phyloP scores from a whole-genome alignment of 2,113 vertebrate genomes.

The Tupaia tana region DNA sequence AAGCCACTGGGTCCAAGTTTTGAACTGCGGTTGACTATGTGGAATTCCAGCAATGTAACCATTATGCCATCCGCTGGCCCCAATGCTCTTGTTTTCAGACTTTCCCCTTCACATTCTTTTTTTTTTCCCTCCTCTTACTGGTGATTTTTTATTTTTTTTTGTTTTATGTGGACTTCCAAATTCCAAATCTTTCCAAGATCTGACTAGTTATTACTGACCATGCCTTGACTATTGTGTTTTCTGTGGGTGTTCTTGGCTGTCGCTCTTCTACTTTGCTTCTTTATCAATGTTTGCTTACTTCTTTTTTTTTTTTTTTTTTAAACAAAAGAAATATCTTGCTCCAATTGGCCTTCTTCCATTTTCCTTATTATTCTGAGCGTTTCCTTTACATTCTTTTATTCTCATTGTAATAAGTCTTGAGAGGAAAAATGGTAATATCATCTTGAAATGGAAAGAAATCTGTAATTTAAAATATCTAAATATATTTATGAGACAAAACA shows the following conservation, averaged over 20 bases:
- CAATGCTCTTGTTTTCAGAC: too few relatives aligned
- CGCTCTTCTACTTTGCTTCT: neutral
- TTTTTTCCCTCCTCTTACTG: too few relatives aligned
- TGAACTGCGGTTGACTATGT: too few relatives aligned
- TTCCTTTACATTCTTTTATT: neutral
- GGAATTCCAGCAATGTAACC: too few relatives aligned
- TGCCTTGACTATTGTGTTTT: neutral
- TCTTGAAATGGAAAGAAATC: neutral
- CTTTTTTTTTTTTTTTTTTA: neutral
- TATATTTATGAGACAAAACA: neutral
- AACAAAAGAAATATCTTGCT: neutral
- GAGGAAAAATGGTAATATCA: neutral
- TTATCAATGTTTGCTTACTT: slow-evolving; percentile 21
- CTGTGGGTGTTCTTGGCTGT: neutral
- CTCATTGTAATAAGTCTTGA: neutral
- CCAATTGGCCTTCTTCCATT: neutral
- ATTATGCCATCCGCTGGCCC: too few relatives aligned
- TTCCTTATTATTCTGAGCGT: neutral
- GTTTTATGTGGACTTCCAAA: neutral
- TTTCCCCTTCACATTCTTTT: too few relatives aligned
- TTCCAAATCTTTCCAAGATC: neutral
- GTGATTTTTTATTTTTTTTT: too few relatives aligned
- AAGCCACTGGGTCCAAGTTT: too few relatives aligned
- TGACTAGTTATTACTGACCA: neutral
- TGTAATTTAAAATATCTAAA: neutral